These are phyloP conservation scores for Acanthacorydalis orientalis DNA, from an alignment of 2,888 invertebrate genomes.

Conservation along the genomic window DNA sequence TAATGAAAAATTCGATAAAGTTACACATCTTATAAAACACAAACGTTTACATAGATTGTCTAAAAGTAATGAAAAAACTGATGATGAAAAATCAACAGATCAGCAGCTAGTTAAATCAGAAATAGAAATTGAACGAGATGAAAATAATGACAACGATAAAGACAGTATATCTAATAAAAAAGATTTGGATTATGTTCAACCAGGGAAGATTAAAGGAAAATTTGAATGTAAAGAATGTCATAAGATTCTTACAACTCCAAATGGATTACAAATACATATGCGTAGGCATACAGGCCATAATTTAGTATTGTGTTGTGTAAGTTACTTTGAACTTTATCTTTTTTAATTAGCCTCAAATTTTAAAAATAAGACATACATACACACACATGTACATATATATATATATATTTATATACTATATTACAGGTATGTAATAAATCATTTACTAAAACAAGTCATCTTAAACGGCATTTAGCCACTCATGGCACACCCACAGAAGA, in stretches of 20 bases:
- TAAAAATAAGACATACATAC: background rate
- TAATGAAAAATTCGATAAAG: slow-evolving; percentile 15
- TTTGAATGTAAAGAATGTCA: slow-evolving; percentile 17
- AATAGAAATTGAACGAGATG: slow-evolving; percentile 1
- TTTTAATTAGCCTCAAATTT: background rate
- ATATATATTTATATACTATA: too few relatives aligned
- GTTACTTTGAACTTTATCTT: background rate
- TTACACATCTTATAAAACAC: slow-evolving; percentile 14
- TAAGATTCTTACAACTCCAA: slow-evolving; percentile 18
- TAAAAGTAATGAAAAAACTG: background rate
- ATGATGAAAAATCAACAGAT: background rate
- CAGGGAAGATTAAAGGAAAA: background rate
- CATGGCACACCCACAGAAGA: slow-evolving; percentile 14
- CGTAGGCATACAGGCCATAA: slow-evolving; percentile 41
- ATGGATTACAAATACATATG: slow-evolving; percentile 34
- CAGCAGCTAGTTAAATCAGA: background rate
- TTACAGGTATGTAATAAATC: slow-evolving; percentile 21
- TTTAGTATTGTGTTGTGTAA: slow-evolving; percentile 18
- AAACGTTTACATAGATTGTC: slow-evolving; percentile 13
- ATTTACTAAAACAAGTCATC: slow-evolving; percentile 20
- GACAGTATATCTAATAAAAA: background rate
- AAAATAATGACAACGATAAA: slow-evolving; percentile 5
- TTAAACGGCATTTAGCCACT: slow-evolving; percentile 18
- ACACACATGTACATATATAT: too few relatives aligned
- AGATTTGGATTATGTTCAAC: too few relatives aligned